These are phyloP conservation scores for Notospermus geniculatus DNA, from an alignment of 1,140 invertebrate species.

Conservation along the genomic window DNA sequence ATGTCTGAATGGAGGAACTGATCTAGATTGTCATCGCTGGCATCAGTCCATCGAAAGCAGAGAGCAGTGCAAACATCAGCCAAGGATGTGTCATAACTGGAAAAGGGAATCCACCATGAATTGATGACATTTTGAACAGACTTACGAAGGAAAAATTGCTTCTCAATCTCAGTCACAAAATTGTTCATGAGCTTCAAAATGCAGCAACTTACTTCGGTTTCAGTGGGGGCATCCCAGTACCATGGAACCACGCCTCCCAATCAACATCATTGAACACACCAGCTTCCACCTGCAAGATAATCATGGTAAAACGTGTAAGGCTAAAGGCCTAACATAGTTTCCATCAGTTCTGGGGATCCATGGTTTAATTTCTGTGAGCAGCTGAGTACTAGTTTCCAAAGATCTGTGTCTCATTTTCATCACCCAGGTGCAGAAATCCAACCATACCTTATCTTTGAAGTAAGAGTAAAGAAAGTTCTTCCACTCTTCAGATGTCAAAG, in stretches of 20 bases:
- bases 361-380: too few species aligned
- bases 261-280: constrained; percentile 63
- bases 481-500: constrained; percentile 79
- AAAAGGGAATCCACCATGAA: constrained; percentile 9
- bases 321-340: constrained; percentile 13
- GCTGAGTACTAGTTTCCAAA: too few species aligned
- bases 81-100: constrained; percentile 71
- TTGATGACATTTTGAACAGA: background rate
- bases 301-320: too few species aligned
- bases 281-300: constrained; percentile 17
- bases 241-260: constrained; percentile 82
- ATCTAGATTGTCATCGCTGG: constrained; percentile 51
- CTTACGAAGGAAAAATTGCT: background rate
- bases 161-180: background rate
- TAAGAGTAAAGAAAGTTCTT: constrained; percentile 75
- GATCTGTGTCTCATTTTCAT: too few species aligned
- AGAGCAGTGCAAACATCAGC: constrained; percentile 66
- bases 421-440: background rate
- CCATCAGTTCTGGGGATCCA: constrained; percentile 2
- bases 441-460: constrained; percentile 64
- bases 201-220: constrained; percentile 69
- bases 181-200: background rate
- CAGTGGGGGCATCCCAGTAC: constrained; percentile 80
- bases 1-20: constrained; percentile 61
- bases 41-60: constrained; percentile 60